Conservation (phyloP, 2,113 vertebrate species). For the Thalassoma bifasciatum region DNA sequence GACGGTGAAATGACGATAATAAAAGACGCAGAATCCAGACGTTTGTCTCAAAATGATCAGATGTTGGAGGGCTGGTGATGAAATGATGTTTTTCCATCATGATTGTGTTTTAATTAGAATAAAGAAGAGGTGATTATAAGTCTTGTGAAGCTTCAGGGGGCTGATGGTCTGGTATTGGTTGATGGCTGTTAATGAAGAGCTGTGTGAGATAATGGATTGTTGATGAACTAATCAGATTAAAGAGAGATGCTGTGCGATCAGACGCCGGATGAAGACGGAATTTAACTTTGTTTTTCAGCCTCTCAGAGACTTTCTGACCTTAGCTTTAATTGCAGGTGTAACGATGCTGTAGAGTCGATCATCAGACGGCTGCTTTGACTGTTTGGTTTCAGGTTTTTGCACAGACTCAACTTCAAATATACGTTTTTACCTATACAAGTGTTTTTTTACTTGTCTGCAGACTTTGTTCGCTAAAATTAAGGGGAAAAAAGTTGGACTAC, state of each 20-base stretch:
- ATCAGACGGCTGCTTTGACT: too few relatives aligned
- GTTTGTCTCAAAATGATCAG: conserved; percentile 23
- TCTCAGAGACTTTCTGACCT: too few relatives aligned
- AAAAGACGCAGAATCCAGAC: background rate
- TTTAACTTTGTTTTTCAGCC: background rate
- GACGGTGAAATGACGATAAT: background rate
- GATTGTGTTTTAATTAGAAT: conserved; percentile 43
- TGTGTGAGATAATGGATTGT: conserved; percentile 40
- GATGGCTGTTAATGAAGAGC: conserved; percentile 21
- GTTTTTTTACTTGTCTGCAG: too few relatives aligned
- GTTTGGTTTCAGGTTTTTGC: too few relatives aligned
- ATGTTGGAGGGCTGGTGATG: background rate
- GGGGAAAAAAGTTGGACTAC: too few relatives aligned
- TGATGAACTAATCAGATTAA: conserved; percentile 39
- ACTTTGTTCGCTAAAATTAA: too few relatives aligned
- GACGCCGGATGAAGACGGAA: background rate
- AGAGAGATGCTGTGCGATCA: conserved; percentile 8
- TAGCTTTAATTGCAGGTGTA: too few relatives aligned
- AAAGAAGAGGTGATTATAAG: conserved; percentile 27
- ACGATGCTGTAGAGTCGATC: too few relatives aligned
- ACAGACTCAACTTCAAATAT: too few relatives aligned
- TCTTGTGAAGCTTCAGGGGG: conserved; percentile 33
- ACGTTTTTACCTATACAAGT: too few relatives aligned
- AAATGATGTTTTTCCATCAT: background rate
- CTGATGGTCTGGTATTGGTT: conserved; percentile 22